A percentile compares a stretch with the other conserved stretches of the same genome.
Evolutionary conservation across 2,888 invertebrate species (phyloP).

Genomic region (Mythimna loreyi): DNA sequence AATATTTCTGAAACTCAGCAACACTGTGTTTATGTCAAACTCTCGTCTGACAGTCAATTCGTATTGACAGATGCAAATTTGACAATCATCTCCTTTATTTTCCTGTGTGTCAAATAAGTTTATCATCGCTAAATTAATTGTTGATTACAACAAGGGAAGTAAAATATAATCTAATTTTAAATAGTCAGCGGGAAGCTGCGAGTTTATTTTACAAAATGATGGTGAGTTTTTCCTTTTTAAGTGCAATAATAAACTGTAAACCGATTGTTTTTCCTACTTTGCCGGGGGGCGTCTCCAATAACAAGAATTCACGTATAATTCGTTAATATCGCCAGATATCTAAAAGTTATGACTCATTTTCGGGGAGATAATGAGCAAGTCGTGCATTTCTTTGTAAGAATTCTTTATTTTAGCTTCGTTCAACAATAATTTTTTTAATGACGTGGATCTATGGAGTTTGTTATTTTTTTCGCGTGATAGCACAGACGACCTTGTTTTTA

Average conservation of each 20-base stretch:
- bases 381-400: constrained; percentile 33
- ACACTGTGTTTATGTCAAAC: background rate
- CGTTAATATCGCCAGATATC: constrained; percentile 38
- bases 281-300: constrained; percentile 76
- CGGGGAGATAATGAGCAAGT: constrained; percentile 25
- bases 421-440: constrained; percentile 55
- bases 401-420: constrained; percentile 19
- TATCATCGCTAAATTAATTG: constrained; percentile 33
- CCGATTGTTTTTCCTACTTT: constrained; percentile 28
- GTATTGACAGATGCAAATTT: constrained; percentile 39
- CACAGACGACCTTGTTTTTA: constrained; percentile 43
- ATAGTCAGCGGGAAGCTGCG: constrained; percentile 11
- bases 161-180: constrained; percentile 12
- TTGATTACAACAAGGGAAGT: constrained; percentile 46
- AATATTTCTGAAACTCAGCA: constrained; percentile 1
- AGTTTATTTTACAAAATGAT: constrained; percentile 73
- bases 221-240: constrained; percentile 69
- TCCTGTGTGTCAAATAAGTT: constrained; percentile 45
- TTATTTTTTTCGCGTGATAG: constrained; percentile 48
- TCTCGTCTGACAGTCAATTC: constrained; percentile 22
- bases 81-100: constrained; percentile 51
- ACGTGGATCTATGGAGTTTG: constrained; percentile 61
- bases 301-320: constrained; percentile 35
- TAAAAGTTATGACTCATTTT: constrained; percentile 43
- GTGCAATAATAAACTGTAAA: constrained; percentile 3